Conservation (phyloP, 1,140 invertebrate species). For the Littorina saxatilis region DNA sequence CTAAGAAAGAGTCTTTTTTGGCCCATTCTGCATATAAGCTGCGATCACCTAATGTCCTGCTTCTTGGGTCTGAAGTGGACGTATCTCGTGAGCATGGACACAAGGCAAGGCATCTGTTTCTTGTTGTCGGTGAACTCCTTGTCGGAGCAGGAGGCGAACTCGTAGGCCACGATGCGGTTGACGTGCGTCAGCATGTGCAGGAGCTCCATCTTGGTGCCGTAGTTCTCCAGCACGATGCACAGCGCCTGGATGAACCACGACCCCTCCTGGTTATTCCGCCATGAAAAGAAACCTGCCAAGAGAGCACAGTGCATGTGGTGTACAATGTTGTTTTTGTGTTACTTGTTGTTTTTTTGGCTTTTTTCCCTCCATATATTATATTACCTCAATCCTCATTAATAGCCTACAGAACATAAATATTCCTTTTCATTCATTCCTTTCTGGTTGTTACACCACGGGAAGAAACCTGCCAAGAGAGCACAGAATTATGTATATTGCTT, state of each 20-base stretch:
- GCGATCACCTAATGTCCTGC: constrained; percentile 60
- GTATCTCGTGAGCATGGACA: constrained; percentile 91
- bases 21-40: too few species aligned
- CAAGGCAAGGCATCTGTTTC: constrained; percentile 96
- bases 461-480: too few species aligned
- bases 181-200: constrained; percentile 93
- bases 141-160: constrained; percentile 93
- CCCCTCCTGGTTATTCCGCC: constrained; percentile 90
- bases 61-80: constrained; percentile 78
- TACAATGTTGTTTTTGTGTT: too few species aligned
- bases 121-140: constrained; percentile 89
- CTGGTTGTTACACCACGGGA: too few species aligned
- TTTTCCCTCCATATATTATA: too few species aligned
- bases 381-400: too few species aligned
- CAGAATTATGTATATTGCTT: too few species aligned
- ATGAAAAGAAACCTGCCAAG: constrained; percentile 86
- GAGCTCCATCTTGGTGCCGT: constrained; percentile 84
- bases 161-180: constrained; percentile 89
- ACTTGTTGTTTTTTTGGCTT: too few species aligned
- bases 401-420: too few species aligned
- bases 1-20: too few species aligned
- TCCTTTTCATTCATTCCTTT: too few species aligned
- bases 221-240: constrained; percentile 85
- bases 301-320: too few species aligned
- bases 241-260: constrained; percentile 98